Evolutionary conservation across 2,113 vertebrate species (phyloP), one percentile per base, ranked within the genome.

Genomic region (Rhea pennata): DNA sequence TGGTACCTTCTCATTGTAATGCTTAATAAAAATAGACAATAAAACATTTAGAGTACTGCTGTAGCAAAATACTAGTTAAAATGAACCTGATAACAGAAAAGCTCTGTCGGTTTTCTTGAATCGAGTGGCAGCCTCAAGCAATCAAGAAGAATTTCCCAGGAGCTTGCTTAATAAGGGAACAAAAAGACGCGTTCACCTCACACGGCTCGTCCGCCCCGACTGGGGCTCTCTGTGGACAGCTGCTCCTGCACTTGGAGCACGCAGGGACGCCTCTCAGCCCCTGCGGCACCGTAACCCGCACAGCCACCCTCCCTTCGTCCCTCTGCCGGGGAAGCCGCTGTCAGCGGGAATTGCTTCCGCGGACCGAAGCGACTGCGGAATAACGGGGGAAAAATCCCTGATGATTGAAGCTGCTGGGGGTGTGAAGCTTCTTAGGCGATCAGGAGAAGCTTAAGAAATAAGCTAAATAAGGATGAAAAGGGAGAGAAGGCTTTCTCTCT

Each of bases 21-120:
- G 56, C 76, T 69, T 87, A 93, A 94, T 94, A 92, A 87, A 94
- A 96, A 88, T 61, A 76, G 70, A 87, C 92, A 95, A 93, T 66
- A 93, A 91, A 89, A 50, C 66, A 79, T 76, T 91, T 85, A 59
- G 59, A 95, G 67, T 66, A 73, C 36, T 20, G 29, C 73, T 73
- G 70, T 92, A 91, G 66, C 33, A 93, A 90, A 97, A 94, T 70
- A 58, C 70, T 92, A 65, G 79, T 87, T 76, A 79, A 95, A 96
- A 87, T 83, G 84, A 91, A 85, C 81, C 58, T 91, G 66, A 64
- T 82, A 85, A 90, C 79, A 89, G 93, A 79, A 95, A 93, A 50
- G 62, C 84, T 82, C 71, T 42, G 62, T 76, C 65, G 73, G 70
- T 51, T 92, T 89, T 84, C 83, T 79, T 70, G 71, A 94, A 85